Percentiles rank a stretch among this genome's conserved stretches.
Conservation (phyloP, 2,113 vertebrate species). For the Megaptera novaeangliae region DNA sequence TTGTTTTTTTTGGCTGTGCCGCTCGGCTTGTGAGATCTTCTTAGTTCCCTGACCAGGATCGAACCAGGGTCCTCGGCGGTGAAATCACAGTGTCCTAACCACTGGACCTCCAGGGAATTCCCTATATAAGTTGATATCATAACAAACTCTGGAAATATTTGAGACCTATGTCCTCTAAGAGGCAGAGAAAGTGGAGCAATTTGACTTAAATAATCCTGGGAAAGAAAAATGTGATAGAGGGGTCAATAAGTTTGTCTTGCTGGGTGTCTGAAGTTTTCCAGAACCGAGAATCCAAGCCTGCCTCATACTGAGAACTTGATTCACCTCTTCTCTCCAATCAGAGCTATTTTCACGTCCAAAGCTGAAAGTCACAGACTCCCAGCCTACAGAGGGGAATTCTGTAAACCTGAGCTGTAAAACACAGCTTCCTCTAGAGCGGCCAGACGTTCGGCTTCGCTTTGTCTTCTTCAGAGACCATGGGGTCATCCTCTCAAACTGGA, state of each 20-base stretch:
- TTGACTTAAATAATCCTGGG: neutral
- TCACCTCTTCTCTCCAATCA: conserved; percentile 5
- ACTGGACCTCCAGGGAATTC: neutral
- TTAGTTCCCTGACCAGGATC: neutral
- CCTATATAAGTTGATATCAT: neutral
- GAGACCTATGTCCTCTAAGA: neutral
- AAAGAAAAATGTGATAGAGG: neutral
- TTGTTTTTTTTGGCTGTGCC: neutral
- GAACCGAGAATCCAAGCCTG: neutral
- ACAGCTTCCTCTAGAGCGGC: neutral
- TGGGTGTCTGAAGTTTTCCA: neutral
- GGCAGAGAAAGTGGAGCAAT: neutral
- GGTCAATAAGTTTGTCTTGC: neutral
- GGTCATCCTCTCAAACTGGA: neutral
- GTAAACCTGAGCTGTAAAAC: conserved; percentile 27
- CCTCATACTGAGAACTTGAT: neutral
- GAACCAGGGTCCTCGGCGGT: neutral
- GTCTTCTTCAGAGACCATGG: neutral
- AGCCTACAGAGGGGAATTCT: neutral
- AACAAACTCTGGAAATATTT: neutral
- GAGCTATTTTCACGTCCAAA: conserved; percentile 22
- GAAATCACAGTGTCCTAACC: neutral
- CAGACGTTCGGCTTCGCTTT: neutral
- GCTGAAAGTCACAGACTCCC: neutral
- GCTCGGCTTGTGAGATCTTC: neutral